Evolutionary conservation across 2,888 invertebrate genomes (phyloP), one percentile per base, ranked within the genome.

Genomic region (Ephialtes manifestator): DNA sequence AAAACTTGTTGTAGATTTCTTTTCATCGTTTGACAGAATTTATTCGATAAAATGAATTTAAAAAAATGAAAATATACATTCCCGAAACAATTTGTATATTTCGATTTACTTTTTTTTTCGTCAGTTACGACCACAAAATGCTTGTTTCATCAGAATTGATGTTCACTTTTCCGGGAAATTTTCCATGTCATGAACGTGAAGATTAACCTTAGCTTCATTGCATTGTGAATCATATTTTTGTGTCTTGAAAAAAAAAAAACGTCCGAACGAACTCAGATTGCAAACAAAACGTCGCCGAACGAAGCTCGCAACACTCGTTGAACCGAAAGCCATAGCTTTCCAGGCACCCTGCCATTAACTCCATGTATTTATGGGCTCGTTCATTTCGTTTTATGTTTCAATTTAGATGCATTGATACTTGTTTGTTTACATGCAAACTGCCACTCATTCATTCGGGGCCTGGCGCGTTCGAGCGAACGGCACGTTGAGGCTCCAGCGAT

Each of bases 331-430:
- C 91, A 93, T 93, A 93, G 91, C 93, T 93, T 93, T 93, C 90
- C 91, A 91, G 79, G 91, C 90, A 93, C 93, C 93, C 93, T 93
- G 92, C 92, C 92, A 93, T 94, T 93, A 94, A 91, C 90, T 92
- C 90, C 87, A 89, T 89, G 90, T 93, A 93, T 94, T 94, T 94
- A 94, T 91, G 91, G 90, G 90, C 90, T 92, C 92, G 89, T 92
- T 92, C 91, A 89, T 92, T 92, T 89, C 90, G 88, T 90, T 92
- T 94, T 93, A 94, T 93, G 93, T 93, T 94, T 94, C 93, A 93
- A 94, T 94, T 94, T 93, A 93, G 93, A 93, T 92, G 91, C 92
- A 93, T 93, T 93, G 93, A 93, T 93, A 93, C 92, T 94, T 93
- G 92, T 92, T 93, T 93, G 93, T 93, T 93, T 93, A 93, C 93